Percentiles rank a stretch among this genome's conserved stretches.
Evolutionary conservation across 2,797 vertebrate genomes (phyloP).

Genomic region (Peromyscus melanophrys): DNA sequence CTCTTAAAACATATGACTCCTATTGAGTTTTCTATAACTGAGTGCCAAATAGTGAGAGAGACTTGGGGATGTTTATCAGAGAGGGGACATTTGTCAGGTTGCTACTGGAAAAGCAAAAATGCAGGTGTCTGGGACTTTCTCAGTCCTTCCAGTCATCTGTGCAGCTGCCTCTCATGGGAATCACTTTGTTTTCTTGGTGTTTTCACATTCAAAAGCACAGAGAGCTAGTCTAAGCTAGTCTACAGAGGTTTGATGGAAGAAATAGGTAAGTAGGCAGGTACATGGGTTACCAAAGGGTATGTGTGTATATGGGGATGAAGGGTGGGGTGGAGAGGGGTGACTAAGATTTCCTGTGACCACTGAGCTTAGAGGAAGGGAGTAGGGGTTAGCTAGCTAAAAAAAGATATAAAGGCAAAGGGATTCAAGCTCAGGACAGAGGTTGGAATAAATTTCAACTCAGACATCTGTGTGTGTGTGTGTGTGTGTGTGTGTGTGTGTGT

Average conservation of each 20-base stretch:
- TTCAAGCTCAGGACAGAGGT: background rate
- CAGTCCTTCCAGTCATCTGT: background rate
- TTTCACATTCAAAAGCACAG: constrained; percentile 13
- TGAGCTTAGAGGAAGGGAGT: background rate
- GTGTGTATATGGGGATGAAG: background rate
- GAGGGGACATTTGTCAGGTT: background rate
- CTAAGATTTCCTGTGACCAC: background rate
- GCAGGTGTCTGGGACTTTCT: background rate
- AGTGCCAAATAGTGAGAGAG: background rate
- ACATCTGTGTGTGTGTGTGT: too few relatives aligned
- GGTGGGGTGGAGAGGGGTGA: too few relatives aligned
- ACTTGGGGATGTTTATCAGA: background rate
- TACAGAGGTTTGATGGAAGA: background rate
- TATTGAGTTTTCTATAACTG: background rate
- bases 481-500: background rate
- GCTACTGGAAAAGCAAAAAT: background rate
- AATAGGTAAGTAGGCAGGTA: background rate
- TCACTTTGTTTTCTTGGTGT: background rate
- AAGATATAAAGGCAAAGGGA: background rate
- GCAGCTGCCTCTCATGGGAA: background rate
- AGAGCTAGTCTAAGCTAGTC: background rate
- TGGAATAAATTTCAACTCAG: background rate
- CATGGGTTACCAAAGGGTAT: background rate
- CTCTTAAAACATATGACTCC: constrained; percentile 5
- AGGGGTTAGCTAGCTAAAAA: background rate